A percentile compares a stretch with the other conserved stretches of the same genome.
Conservation (phyloP, 2,113 vertebrate species). For the Jacana jacana region DNA sequence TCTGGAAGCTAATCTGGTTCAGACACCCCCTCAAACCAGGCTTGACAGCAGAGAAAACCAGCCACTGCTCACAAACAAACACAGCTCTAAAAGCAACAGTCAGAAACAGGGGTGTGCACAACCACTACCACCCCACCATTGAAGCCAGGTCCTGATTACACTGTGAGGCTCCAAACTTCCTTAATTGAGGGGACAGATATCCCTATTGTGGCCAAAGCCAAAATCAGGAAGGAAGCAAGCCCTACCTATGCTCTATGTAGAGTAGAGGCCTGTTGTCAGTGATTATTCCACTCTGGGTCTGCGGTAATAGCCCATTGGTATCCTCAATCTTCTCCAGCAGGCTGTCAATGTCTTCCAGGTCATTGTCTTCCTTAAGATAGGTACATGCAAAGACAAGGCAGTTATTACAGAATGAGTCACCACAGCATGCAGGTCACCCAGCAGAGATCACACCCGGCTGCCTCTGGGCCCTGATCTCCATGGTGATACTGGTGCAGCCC, state of each 20-base stretch:
- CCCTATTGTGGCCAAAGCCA: background rate
- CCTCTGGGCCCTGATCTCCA: fast-evolving
- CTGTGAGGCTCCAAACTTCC: background rate
- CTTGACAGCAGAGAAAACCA: background rate
- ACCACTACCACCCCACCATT: background rate
- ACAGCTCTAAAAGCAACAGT: background rate
- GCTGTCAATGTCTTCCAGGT: slow-evolving; percentile 84
- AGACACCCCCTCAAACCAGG: background rate
- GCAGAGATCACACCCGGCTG: background rate
- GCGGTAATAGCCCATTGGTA: slow-evolving; percentile 68
- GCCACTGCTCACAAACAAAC: background rate
- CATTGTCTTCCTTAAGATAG: slow-evolving; percentile 63
- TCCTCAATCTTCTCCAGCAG: slow-evolving; percentile 86
- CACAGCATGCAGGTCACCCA: background rate
- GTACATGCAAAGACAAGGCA: background rate
- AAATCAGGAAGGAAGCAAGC: background rate
- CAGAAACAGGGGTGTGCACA: background rate
- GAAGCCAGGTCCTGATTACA: too few species aligned
- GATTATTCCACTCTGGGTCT: slow-evolving; percentile 62
- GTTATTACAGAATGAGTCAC: background rate
- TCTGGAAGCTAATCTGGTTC: background rate
- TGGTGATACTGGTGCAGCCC: fast-evolving
- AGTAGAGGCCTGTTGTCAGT: slow-evolving; percentile 79
- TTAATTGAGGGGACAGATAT: fast-evolving
- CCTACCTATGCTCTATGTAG: slow-evolving; percentile 92